These are phyloP conservation scores for Pandemis corylana DNA, from an alignment of 2,888 invertebrate species.

Conservation along the genomic window DNA sequence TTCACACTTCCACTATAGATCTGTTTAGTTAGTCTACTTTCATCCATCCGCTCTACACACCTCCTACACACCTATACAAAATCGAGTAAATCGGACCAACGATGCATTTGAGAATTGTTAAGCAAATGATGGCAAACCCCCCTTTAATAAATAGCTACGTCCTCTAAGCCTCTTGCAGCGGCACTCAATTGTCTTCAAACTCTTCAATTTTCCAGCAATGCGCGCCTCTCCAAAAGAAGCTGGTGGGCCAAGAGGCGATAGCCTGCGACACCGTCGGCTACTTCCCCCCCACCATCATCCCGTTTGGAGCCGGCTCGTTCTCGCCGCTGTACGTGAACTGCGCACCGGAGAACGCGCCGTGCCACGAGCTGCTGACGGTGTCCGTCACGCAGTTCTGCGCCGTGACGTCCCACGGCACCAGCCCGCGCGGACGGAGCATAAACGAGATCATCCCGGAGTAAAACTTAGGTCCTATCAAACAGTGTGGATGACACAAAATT, in stretches of 20 bases:
- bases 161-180: no score
- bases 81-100: background rate
- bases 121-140: no score
- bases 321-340: slow-evolving; percentile 1
- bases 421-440: background rate
- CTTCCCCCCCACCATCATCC: slow-evolving; percentile 1
- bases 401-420: background rate
- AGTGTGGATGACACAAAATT: no score
- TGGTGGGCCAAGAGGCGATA: background rate
- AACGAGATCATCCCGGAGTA: background rate
- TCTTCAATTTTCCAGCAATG: no score
- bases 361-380: slow-evolving; percentile 8
- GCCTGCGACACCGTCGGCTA: background rate
- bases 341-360: background rate
- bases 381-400: slow-evolving; percentile 7
- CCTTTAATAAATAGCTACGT: no score
- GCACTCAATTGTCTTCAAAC: no score
- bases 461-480: no score
- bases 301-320: background rate
- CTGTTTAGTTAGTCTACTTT: no score
- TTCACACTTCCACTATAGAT: no score
- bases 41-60: no score
- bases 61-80: background rate
- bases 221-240: background rate
- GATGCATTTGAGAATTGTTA: no score